Conservation (phyloP, 2,113 vertebrate genomes). For the Suncus etruscus region DNA sequence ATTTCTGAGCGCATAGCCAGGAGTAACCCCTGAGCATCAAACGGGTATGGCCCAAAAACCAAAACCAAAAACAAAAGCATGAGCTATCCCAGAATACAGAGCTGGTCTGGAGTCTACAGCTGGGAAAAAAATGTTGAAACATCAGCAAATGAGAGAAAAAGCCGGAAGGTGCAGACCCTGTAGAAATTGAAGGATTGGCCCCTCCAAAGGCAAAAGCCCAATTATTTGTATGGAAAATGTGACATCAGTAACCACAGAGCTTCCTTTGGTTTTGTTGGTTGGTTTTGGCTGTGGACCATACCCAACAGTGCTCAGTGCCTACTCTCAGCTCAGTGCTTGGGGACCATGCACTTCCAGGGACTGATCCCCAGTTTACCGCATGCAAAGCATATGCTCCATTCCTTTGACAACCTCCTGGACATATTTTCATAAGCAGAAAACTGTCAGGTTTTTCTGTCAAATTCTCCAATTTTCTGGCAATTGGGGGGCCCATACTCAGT, state of each 20-base stretch:
- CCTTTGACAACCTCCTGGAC: no score
- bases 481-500: no score
- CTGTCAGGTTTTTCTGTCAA: constrained; percentile 28
- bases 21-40: no score
- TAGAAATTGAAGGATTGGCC: neutral
- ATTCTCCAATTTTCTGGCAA: neutral
- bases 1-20: no score
- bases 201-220: neutral
- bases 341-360: no score
- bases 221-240: constrained; percentile 3
- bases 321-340: no score
- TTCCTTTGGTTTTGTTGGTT: neutral
- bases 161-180: neutral
- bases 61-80: no score
- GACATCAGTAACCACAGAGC: no score
- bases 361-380: no score
- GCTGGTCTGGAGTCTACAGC: neutral
- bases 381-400: no score
- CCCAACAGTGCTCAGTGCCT: no score
- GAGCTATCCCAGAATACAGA: neutral
- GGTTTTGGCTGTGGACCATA: neutral
- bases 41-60: no score
- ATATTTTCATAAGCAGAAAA: neutral
- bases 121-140: neutral
- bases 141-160: constrained; percentile 12